Conservation (phyloP, 2,113 vertebrate species). For the Ellobius talpinus region DNA sequence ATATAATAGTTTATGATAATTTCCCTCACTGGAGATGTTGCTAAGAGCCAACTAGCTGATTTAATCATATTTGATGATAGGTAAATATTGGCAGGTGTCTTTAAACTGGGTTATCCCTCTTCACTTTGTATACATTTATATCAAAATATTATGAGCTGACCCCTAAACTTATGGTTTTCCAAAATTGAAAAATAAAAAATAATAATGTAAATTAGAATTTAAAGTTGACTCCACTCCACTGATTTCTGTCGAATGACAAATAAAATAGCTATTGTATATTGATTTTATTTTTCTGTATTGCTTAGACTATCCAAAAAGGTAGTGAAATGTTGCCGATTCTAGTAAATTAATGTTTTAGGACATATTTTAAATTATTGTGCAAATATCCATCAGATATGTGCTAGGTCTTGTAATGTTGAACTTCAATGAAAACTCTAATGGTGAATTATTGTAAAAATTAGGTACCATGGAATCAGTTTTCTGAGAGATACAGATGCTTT, state of each 20-base stretch:
- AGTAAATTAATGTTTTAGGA: conserved; percentile 36
- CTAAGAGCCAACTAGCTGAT: conserved; percentile 58
- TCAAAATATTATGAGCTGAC: background rate
- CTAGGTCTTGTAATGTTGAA: background rate
- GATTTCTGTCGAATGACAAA: conserved; percentile 35
- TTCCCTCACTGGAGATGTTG: conserved; percentile 43
- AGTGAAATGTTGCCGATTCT: conserved; percentile 16
- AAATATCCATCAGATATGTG: background rate
- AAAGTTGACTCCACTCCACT: background rate
- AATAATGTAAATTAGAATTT: conserved; percentile 44
- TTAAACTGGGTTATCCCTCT: conserved; percentile 29
- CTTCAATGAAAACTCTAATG: conserved; percentile 49
- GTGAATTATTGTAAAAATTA: conserved; percentile 37
- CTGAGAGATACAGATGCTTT: conserved; percentile 4
- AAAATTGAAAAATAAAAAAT: background rate
- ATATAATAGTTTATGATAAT: conserved; percentile 66
- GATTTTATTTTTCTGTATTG: conserved; percentile 52
- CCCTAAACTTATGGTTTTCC: background rate
- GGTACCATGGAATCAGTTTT: conserved; percentile 13
- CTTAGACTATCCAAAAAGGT: background rate
- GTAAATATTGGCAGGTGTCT: conserved; percentile 56
- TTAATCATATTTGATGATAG: conserved; percentile 70
- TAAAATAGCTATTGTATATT: background rate
- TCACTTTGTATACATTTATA: background rate
- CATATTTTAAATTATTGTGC: conserved; percentile 39